Evolutionary conservation across 2,113 vertebrate genomes (phyloP).

Genomic region (Pelodiscus sinensis): DNA sequence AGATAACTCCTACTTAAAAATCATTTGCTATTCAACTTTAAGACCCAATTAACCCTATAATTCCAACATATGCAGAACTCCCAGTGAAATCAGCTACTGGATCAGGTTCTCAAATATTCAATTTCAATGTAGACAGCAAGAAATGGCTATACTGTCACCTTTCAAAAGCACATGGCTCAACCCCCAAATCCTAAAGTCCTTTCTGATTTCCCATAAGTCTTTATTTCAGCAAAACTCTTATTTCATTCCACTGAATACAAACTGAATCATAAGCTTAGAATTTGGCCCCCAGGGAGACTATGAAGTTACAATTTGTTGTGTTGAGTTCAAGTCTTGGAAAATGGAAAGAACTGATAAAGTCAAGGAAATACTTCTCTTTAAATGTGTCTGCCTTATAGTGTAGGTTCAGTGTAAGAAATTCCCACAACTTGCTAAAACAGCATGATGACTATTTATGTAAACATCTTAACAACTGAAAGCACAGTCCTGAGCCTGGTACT

Average conservation of each 20-base stretch:
- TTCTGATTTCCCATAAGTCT: neutral
- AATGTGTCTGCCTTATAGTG: constrained; percentile 25
- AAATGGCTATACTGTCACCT: neutral
- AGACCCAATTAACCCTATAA: neutral
- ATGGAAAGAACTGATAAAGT: constrained; percentile 30
- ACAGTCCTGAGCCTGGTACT: neutral
- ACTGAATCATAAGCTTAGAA: neutral
- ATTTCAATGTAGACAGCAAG: neutral
- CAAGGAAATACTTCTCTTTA: constrained; percentile 20
- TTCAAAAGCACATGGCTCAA: neutral
- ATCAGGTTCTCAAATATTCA: constrained; percentile 24
- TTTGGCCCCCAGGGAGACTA: constrained; percentile 8
- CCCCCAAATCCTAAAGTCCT: neutral
- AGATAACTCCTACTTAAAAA: neutral
- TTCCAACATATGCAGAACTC: neutral
- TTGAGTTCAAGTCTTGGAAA: constrained; percentile 30
- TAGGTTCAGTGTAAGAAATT: constrained; percentile 1
- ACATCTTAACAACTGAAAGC: constrained; percentile 9
- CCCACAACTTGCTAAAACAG: neutral
- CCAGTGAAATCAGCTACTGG: fast-evolving
- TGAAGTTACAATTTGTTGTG: constrained; percentile 1
- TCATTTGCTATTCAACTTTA: neutral
- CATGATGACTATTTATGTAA: constrained; percentile 24
- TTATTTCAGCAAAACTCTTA: neutral
- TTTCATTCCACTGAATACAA: constrained; percentile 20